A percentile compares a stretch with the other conserved stretches of the same genome.
These are phyloP conservation scores for Epinephelus cyanopodus DNA, from an alignment of 2,113 vertebrate genomes.

Conservation along the genomic window DNA sequence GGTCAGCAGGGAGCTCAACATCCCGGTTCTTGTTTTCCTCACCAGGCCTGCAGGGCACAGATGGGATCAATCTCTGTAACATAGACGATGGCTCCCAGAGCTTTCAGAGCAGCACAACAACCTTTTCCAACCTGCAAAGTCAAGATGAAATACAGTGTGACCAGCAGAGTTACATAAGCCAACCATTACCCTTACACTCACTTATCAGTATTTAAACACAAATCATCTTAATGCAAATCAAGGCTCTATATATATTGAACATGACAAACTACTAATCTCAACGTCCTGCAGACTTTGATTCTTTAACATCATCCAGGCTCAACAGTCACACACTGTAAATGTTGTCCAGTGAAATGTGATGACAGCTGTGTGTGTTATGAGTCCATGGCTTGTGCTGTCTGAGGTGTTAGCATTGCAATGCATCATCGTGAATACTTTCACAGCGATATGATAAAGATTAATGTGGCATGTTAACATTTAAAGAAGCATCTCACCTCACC, in stretches of 20 bases:
- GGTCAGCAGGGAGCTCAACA: background rate
- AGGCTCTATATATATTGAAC: background rate
- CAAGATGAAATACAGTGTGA: constrained; percentile 1
- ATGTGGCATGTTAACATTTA: background rate
- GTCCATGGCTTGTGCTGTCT: background rate
- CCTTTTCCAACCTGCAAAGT: constrained; percentile 94
- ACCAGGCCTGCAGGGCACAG: constrained; percentile 98
- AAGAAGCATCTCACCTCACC: constrained; percentile 89
- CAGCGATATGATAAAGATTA: background rate
- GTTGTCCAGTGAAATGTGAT: background rate
- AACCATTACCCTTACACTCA: background rate
- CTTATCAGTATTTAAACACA: background rate
- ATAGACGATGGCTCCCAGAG: constrained; percentile 93
- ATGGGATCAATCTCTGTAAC: constrained; percentile 98
- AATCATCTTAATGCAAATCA: background rate
- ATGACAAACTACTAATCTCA: background rate
- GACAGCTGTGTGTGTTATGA: background rate
- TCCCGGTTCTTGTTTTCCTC: constrained; percentile 69
- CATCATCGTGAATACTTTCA: constrained; percentile 1
- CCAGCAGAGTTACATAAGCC: background rate
- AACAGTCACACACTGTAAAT: background rate
- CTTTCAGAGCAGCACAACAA: constrained; percentile 96
- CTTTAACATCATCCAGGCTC: background rate
- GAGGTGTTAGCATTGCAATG: background rate
- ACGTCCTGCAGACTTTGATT: background rate